phyloP scores from a whole-genome alignment of 1,140 invertebrate species.

The Dinothrombium tinctorium region DNA sequence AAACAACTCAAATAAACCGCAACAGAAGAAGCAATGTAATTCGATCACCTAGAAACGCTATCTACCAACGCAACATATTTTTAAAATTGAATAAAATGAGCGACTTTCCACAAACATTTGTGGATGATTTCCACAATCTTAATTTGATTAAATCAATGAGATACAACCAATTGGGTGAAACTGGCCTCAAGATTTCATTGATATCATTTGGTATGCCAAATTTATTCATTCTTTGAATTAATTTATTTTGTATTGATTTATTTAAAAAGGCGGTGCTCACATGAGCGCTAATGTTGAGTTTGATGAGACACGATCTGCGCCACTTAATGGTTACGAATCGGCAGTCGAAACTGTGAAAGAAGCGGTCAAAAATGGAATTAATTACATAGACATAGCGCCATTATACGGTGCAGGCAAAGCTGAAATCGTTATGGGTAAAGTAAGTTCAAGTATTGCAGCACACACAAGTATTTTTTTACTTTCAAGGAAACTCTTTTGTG shows the following conservation, averaged over 20 bases:
- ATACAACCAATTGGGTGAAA: too few species aligned
- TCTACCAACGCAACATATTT: too few species aligned
- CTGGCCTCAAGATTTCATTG: too few species aligned
- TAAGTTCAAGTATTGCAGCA: conserved; percentile 2
- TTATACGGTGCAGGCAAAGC: conserved; percentile 48
- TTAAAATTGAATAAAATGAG: too few species aligned
- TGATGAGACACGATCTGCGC: conserved; percentile 15
- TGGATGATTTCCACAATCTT: too few species aligned
- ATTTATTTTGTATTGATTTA: background rate
- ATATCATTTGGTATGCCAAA: conserved; percentile 1
- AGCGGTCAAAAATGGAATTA: conserved; percentile 53
- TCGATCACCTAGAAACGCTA: too few species aligned
- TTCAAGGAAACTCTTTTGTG: conserved; percentile 14
- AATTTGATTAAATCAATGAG: too few species aligned
- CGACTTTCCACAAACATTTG: too few species aligned
- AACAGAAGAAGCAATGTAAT: too few species aligned
- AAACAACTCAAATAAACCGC: too few species aligned
- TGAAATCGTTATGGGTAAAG: conserved; percentile 54
- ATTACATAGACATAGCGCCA: conserved; percentile 72
- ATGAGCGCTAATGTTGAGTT: background rate
- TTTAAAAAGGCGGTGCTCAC: background rate
- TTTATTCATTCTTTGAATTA: conserved; percentile 6
- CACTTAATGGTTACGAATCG: conserved; percentile 28
- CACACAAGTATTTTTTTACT: conserved; percentile 10
- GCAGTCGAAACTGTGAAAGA: conserved; percentile 39